Evolutionary conservation across 2,888 invertebrate species (phyloP).

Genomic region (Theretra japonica): DNA sequence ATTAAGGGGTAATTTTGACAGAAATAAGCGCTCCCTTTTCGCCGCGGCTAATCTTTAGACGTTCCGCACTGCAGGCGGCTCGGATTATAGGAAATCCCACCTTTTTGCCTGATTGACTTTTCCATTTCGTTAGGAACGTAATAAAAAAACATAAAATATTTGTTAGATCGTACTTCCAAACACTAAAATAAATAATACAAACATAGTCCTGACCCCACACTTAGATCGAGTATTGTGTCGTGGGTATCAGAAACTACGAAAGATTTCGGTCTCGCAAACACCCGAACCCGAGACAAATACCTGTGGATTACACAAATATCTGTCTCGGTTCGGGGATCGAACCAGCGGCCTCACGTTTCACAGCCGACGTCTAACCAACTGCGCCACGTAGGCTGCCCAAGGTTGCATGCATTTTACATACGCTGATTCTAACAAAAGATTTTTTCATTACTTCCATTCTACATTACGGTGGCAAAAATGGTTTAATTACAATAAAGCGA

Average conservation of each 20-base stretch:
- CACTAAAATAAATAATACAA: too few relatives aligned
- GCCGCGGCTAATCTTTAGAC: slow-evolving; percentile 28
- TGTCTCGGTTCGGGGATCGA: too few relatives aligned
- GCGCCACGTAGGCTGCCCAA: too few relatives aligned
- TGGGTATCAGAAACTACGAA: too few relatives aligned
- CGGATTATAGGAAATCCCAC: slow-evolving; percentile 33
- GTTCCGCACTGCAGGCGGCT: slow-evolving; percentile 33
- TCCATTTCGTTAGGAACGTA: slow-evolving; percentile 25
- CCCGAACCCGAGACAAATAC: too few relatives aligned
- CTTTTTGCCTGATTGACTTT: slow-evolving; percentile 33
- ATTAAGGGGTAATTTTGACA: slow-evolving; percentile 42
- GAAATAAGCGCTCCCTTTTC: slow-evolving; percentile 32
- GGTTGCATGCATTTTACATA: neutral
- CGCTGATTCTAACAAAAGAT: neutral
- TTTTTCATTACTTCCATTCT: neutral
- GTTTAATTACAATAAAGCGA: slow-evolving; percentile 18
- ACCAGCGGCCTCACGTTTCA: too few relatives aligned
- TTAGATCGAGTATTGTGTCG: too few relatives aligned
- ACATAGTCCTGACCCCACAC: too few relatives aligned
- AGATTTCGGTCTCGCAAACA: too few relatives aligned
- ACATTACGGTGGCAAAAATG: slow-evolving; percentile 2
- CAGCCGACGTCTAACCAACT: too few relatives aligned
- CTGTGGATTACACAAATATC: too few relatives aligned
- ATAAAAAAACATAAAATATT: slow-evolving; percentile 26
- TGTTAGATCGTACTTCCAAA: slow-evolving; percentile 1